Conservation (phyloP, 2,113 vertebrate species). For the Stomatorhinus ivindoensis region DNA sequence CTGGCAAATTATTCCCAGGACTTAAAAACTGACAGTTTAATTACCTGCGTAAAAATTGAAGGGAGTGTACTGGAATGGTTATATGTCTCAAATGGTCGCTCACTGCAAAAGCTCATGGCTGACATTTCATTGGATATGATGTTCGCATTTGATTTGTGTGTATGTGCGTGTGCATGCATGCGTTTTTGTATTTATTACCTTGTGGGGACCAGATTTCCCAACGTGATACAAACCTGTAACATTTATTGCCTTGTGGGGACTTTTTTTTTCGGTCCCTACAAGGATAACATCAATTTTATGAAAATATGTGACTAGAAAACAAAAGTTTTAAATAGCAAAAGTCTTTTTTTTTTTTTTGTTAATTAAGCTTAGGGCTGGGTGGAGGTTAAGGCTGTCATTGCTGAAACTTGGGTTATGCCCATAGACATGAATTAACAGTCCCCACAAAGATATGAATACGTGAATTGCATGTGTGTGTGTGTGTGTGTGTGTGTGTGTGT, state of each 20-base stretch:
- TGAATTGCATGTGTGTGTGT: neutral
- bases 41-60: constrained; percentile 16
- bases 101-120: neutral
- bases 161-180: neutral
- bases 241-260: neutral
- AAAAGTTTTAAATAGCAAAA: neutral
- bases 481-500: neutral
- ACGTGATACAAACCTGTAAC: neutral
- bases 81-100: constrained; percentile 24
- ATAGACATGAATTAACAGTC: neutral
- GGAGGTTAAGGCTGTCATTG: neutral
- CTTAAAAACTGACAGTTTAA: constrained; percentile 15
- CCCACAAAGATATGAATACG: neutral
- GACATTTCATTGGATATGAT: constrained; percentile 7
- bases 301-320: neutral
- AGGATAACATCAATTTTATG: neutral
- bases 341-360: neutral
- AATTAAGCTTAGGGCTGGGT: neutral
- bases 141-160: neutral
- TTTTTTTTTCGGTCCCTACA: neutral
- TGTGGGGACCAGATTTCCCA: neutral
- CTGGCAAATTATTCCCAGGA: neutral
- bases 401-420: neutral
- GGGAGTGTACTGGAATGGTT: neutral
- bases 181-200: neutral